Conservation (phyloP, 64 coral and sea anemone genomes). For the Platygyra sinensis region DNA sequence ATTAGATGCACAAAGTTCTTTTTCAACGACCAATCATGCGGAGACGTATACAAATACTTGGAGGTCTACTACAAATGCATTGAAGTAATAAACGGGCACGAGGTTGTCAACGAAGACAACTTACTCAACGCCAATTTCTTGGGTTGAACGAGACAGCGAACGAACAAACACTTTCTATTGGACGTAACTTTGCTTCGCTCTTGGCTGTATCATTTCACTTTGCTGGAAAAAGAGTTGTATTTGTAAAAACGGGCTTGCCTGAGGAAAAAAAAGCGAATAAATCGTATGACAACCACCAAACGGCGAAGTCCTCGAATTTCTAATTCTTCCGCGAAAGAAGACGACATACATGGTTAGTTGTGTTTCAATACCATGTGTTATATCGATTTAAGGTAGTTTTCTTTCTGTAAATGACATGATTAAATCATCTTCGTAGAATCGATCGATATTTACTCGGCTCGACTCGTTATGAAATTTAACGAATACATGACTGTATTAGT, state of each 20-base stretch:
- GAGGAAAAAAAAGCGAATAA: conserved; percentile 68
- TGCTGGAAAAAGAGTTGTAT: conserved; percentile 68
- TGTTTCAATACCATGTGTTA: conserved; percentile 65
- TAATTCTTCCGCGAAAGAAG: conserved; percentile 81
- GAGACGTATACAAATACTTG: conserved; percentile 97
- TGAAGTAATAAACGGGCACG: conserved; percentile 99
- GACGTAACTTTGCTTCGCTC: conserved; percentile 45
- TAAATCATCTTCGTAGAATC: conserved; percentile 64
- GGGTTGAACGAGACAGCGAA: conserved; percentile 64
- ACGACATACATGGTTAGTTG: conserved; percentile 66
- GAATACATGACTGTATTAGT: conserved; percentile 51
- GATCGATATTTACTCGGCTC: conserved; percentile 76
- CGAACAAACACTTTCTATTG: conserved; percentile 43
- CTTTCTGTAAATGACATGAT: conserved; percentile 67
- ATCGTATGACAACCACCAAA: conserved; percentile 54
- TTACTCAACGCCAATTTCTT: conserved; percentile 99
- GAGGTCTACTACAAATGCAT: conserved; percentile 99
- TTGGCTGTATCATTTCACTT: conserved; percentile 79
- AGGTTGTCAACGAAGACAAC: conserved; percentile 99
- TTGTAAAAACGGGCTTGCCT: conserved; percentile 65
- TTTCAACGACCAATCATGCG: conserved; percentile 85
- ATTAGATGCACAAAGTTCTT: conserved; percentile 98
- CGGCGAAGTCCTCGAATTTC: conserved; percentile 54
- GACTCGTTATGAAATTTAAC: conserved; percentile 53
- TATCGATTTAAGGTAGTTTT: conserved; percentile 73